phyloP scores from a whole-genome alignment of 2,113 vertebrate genomes.

The Limanda limanda region DNA sequence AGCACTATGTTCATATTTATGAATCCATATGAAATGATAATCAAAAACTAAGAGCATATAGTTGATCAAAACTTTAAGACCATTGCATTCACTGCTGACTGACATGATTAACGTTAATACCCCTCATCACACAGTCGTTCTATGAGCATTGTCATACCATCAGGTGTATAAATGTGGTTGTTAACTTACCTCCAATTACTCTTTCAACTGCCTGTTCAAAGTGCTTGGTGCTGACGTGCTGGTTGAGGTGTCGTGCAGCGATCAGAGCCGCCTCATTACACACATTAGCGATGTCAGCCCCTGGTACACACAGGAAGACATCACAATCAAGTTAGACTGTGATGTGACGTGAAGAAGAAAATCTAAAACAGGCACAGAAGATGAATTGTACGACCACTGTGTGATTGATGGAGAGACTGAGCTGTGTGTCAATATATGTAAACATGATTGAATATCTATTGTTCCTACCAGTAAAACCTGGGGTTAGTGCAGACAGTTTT shows the following conservation, averaged over 20 bases:
- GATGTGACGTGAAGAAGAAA: background rate
- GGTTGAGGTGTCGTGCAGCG: slow-evolving; percentile 83
- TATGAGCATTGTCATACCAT: background rate
- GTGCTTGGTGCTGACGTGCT: slow-evolving; percentile 83
- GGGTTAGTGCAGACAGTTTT: background rate
- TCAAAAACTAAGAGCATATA: too few relatives aligned
- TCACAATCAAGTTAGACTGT: background rate
- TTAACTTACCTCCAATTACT: slow-evolving; percentile 89
- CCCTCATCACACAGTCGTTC: background rate
- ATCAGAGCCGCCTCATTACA: slow-evolving; percentile 82
- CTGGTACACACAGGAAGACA: slow-evolving; percentile 59
- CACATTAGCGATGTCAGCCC: slow-evolving; percentile 76
- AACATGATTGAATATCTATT: background rate
- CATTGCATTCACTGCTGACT: background rate
- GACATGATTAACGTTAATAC: background rate
- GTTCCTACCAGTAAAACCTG: slow-evolving; percentile 1
- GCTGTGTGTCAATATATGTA: background rate
- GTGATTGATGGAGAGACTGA: background rate
- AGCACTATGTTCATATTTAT: background rate
- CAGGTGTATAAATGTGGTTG: background rate
- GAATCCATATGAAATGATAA: background rate
- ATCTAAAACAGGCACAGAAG: too few relatives aligned
- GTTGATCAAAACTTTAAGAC: too few relatives aligned
- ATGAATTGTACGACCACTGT: too few relatives aligned
- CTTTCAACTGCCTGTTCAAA: slow-evolving; percentile 88